phyloP scores from a whole-genome alignment of 2,113 vertebrate species.

The Glaucomys volans region DNA sequence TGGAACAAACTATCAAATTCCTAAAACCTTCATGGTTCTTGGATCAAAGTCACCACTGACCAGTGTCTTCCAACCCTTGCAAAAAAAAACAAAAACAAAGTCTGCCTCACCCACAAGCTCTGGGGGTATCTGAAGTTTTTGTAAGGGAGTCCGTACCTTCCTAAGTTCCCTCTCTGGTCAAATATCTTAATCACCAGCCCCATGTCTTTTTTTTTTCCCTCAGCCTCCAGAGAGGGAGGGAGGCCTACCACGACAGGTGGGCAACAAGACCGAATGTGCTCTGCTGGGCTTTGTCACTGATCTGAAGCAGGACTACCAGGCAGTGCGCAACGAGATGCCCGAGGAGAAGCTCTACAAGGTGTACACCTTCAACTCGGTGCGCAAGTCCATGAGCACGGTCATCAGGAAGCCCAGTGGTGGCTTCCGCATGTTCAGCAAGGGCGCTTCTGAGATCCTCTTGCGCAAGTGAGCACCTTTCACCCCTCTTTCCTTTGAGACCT shows the following conservation, averaged over 20 bases:
- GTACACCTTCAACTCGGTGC: conserved; percentile 98
- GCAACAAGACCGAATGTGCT: conserved; percentile 97
- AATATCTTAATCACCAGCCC: not conserved
- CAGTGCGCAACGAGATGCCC: conserved; percentile 93
- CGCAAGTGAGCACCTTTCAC: conserved; percentile 92
- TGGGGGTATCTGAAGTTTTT: accelerated
- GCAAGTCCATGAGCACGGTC: conserved; percentile 99
- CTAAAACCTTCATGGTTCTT: not conserved
- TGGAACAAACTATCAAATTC: not conserved
- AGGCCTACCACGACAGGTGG: conserved; percentile 95
- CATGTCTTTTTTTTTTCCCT: not conserved
- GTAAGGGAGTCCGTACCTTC: too few relatives aligned
- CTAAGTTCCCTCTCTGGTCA: not conserved
- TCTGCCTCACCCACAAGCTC: not conserved
- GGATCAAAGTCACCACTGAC: not conserved
- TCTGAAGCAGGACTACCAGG: conserved; percentile 96
- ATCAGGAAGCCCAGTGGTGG: conserved; percentile 89
- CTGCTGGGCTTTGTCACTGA: conserved; percentile 95
- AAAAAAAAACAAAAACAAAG: not conserved
- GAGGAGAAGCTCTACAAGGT: conserved; percentile 98
- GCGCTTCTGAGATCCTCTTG: conserved; percentile 96
- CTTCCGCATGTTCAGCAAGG: conserved; percentile 99
- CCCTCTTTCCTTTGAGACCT: accelerated
- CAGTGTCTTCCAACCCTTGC: not conserved
- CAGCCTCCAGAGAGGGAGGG: conserved; percentile 97